Conservation (phyloP, 2,888 invertebrate species). For the Drosophila neonasuta region DNA sequence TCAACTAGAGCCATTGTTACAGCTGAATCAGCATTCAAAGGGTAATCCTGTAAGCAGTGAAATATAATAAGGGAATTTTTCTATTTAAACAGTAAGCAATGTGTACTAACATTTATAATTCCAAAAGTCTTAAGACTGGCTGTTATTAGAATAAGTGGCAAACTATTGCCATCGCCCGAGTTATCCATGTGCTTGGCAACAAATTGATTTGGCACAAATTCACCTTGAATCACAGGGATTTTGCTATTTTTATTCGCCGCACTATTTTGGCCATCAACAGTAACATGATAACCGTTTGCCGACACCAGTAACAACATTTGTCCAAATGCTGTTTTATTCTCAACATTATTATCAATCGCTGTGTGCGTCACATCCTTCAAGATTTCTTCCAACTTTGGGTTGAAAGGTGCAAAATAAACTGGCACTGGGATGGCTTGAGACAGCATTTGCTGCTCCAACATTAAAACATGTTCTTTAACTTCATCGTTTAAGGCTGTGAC, state of each 20-base stretch:
- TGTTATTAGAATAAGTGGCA: slow-evolving; percentile 94
- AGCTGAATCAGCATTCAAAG: slow-evolving; percentile 93
- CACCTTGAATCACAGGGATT: slow-evolving; percentile 93
- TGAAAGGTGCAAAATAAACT: slow-evolving; percentile 93
- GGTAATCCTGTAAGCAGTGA: slow-evolving; percentile 87
- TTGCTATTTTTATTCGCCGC: slow-evolving; percentile 89
- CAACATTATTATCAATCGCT: slow-evolving; percentile 57
- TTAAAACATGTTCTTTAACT: slow-evolving; percentile 89
- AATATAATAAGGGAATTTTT: neutral
- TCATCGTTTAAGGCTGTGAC: slow-evolving; percentile 85
- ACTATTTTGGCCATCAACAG: slow-evolving; percentile 89
- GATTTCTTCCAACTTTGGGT: slow-evolving; percentile 88
- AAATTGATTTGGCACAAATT: slow-evolving; percentile 84
- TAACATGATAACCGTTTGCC: slow-evolving; percentile 96
- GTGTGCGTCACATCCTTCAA: slow-evolving; percentile 87
- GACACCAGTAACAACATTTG: slow-evolving; percentile 93
- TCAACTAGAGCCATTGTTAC: slow-evolving; percentile 93
- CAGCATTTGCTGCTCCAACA: slow-evolving; percentile 91
- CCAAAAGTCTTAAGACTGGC: slow-evolving; percentile 97
- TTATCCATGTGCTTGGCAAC: slow-evolving; percentile 67
- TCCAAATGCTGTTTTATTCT: slow-evolving; percentile 89
- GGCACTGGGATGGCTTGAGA: slow-evolving; percentile 91
- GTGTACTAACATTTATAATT: slow-evolving; percentile 90
- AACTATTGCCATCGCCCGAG: slow-evolving; percentile 85
- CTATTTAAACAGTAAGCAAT: too few species aligned